Percentiles rank a stretch among this genome's conserved stretches.
These are phyloP conservation scores for Microtus agrestis DNA, from an alignment of 2,797 vertebrate species.

Conservation along the genomic window DNA sequence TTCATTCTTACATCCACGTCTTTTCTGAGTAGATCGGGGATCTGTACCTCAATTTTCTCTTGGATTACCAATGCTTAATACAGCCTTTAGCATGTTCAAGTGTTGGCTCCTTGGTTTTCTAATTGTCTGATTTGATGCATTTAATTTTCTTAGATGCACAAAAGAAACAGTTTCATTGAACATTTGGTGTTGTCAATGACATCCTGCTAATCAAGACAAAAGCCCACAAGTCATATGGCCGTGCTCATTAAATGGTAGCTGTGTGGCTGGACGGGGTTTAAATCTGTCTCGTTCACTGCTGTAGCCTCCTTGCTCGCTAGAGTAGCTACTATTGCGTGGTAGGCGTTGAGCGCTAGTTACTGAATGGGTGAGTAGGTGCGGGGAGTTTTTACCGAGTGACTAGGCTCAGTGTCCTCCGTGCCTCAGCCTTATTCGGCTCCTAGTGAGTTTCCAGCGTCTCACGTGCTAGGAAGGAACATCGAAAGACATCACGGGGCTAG, in stretches of 20 bases:
- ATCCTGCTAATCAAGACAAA: neutral
- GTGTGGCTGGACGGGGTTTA: neutral
- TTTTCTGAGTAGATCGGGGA: neutral
- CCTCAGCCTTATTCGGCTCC: neutral
- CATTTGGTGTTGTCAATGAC: slow-evolving; percentile 26
- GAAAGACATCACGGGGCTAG: neutral
- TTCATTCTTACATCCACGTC: neutral
- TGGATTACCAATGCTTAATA: neutral
- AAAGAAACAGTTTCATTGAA: neutral
- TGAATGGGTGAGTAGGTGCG: neutral
- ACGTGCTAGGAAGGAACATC: neutral
- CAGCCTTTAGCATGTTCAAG: neutral
- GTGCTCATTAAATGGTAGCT: neutral
- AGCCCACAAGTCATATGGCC: neutral
- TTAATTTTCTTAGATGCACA: slow-evolving; percentile 18
- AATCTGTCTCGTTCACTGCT: neutral
- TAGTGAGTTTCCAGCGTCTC: neutral
- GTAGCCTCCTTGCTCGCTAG: neutral
- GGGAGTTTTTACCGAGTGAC: neutral
- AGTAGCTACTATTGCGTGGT: neutral
- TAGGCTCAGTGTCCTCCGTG: too few species aligned
- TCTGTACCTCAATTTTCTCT: neutral
- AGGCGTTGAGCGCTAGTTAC: neutral
- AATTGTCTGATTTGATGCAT: slow-evolving; percentile 3
- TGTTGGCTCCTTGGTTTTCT: neutral